Evolutionary conservation across 2,113 vertebrate genomes (phyloP).

Genomic region (Fregata magnificens): DNA sequence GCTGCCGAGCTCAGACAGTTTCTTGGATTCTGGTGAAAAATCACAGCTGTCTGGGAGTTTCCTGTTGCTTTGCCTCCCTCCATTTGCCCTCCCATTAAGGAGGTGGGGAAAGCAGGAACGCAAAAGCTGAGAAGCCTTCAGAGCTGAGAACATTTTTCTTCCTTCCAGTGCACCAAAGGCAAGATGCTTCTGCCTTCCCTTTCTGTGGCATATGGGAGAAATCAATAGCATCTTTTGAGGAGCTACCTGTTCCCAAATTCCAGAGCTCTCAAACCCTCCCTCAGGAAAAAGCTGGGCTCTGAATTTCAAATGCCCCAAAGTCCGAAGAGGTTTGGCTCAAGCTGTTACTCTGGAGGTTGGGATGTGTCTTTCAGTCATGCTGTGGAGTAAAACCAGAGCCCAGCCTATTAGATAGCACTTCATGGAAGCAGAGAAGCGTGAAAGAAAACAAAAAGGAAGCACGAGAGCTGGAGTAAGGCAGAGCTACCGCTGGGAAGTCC

Average conservation of each 20-base stretch:
- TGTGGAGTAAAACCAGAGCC: background rate
- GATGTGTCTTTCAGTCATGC: background rate
- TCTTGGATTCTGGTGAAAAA: background rate
- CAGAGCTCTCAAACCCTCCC: background rate
- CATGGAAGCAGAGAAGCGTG: background rate
- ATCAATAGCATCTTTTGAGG: background rate
- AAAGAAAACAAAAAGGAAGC: background rate
- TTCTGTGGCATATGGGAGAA: background rate
- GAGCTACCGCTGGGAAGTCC: background rate
- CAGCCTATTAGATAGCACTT: background rate
- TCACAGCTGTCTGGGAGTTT: conserved; percentile 4
- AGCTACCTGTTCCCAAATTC: background rate
- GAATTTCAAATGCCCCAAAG: background rate
- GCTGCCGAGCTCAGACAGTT: background rate
- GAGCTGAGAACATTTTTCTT: background rate
- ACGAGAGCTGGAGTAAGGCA: background rate
- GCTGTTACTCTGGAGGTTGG: background rate
- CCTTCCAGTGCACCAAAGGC: background rate
- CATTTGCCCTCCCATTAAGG: background rate
- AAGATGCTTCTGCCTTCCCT: background rate
- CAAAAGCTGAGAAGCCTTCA: background rate
- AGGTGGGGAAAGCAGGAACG: background rate
- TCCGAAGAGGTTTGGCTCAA: background rate
- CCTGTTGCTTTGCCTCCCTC: background rate
- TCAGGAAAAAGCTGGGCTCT: background rate